phyloP scores from a whole-genome alignment of 2,797 vertebrate genomes.

The Pangasius mekongensis region DNA sequence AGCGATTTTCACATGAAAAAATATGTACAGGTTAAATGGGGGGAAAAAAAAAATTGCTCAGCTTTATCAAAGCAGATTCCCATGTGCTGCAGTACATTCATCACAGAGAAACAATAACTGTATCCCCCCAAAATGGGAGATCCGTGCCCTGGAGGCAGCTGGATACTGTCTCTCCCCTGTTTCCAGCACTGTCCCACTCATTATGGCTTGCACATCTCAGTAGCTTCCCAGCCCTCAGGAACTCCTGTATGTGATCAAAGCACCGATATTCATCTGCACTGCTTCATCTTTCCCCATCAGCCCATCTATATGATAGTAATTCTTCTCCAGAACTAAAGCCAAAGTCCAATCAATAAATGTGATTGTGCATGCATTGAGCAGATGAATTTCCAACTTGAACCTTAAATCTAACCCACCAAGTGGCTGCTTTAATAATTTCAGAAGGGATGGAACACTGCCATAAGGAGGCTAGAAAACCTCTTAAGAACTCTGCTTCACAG shows the following conservation, averaged over 20 bases:
- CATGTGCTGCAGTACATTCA: slow-evolving; percentile 20
- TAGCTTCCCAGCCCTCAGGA: slow-evolving; percentile 27
- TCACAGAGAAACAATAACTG: slow-evolving; percentile 32
- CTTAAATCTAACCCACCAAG: slow-evolving; percentile 9
- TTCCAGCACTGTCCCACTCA: slow-evolving; percentile 17
- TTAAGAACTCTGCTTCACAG: slow-evolving; percentile 3
- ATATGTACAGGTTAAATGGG: not conserved
- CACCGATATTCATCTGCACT: slow-evolving; percentile 19
- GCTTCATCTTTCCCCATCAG: not conserved
- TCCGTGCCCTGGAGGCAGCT: slow-evolving; percentile 21
- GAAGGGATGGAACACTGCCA: not conserved
- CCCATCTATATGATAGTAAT: not conserved
- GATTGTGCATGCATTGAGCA: slow-evolving; percentile 28
- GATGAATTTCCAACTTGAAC: slow-evolving; percentile 29
- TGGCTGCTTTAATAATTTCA: slow-evolving; percentile 12
- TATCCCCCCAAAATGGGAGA: slow-evolving; percentile 11
- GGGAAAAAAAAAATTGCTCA: not conserved
- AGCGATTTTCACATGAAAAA: not conserved
- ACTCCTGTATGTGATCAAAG: slow-evolving; percentile 14
- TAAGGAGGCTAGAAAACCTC: not conserved
- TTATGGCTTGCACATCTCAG: slow-evolving; percentile 22
- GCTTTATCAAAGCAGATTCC: slow-evolving; percentile 9
- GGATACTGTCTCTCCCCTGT: slow-evolving; percentile 20
- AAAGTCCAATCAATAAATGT: slow-evolving; percentile 28
- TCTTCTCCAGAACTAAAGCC: slow-evolving; percentile 9